phyloP scores from a whole-genome alignment of 2,113 vertebrate species.

The Oryzias javanicus region DNA sequence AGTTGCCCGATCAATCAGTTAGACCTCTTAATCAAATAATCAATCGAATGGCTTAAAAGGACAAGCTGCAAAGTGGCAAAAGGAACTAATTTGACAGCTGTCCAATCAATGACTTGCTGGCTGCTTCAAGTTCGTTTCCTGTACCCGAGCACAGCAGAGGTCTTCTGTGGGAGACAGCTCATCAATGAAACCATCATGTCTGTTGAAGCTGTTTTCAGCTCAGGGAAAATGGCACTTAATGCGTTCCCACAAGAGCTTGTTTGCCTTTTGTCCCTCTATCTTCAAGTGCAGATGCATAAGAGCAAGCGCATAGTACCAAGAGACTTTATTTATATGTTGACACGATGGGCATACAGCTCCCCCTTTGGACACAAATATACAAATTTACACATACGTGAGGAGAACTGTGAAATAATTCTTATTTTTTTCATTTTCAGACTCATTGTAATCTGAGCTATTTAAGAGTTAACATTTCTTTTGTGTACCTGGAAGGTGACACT shows the following conservation, averaged over 20 bases:
- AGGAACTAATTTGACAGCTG: slow-evolving; percentile 55
- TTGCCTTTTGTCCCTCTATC: slow-evolving; percentile 10
- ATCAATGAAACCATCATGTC: slow-evolving; percentile 26
- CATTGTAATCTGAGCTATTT: neutral
- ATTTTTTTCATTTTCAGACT: neutral
- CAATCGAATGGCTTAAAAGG: slow-evolving; percentile 57
- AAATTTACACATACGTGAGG: slow-evolving; percentile 5
- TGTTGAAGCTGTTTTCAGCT: slow-evolving; percentile 36
- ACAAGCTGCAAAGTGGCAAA: slow-evolving; percentile 56
- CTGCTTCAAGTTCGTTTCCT: slow-evolving; percentile 50
- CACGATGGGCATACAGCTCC: slow-evolving; percentile 56
- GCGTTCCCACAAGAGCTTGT: slow-evolving; percentile 30
- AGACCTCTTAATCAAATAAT: slow-evolving; percentile 60
- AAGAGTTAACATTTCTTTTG: neutral
- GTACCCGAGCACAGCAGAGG: slow-evolving; percentile 23
- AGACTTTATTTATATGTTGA: slow-evolving; percentile 40
- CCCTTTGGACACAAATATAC: slow-evolving; percentile 47
- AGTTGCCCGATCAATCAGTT: slow-evolving; percentile 56
- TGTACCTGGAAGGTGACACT: slow-evolving; percentile 96
- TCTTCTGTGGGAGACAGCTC: slow-evolving; percentile 31
- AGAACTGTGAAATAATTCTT: neutral
- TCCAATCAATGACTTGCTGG: slow-evolving; percentile 59
- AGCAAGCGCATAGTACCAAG: slow-evolving; percentile 25
- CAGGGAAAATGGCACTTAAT: slow-evolving; percentile 29
- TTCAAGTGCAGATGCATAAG: slow-evolving; percentile 34